Evolutionary conservation across 2,797 vertebrate genomes (phyloP), one percentile per base, ranked within the genome.

Genomic region (Apogon hyalosoma): DNA sequence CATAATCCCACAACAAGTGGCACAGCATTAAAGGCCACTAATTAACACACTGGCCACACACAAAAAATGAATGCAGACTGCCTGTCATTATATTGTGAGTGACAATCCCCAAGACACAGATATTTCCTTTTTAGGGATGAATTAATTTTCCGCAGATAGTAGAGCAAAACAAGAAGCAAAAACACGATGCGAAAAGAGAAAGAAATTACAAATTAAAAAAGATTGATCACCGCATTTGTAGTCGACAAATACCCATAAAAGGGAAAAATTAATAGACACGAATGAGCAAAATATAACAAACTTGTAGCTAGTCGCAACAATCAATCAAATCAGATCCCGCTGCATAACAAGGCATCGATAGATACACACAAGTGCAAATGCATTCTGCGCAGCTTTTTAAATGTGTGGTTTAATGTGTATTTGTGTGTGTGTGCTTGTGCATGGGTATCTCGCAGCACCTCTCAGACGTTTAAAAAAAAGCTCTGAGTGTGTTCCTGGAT

Each of bases 1-100:
- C 74, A 73, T 90, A 88, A 90, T 90, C 87, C 83, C 78, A 84
- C 87, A 90, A 92, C 89, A 90, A 90, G 85, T 90, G 84, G 84
- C 78, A 49, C 52, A 64, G 75, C 76, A 79, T 87, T 88, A 88
- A 87, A 88, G 84, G 87, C 82, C 86, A 79, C 82, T 90, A 89
- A 91, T 91, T 90, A 89, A 86, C 85, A 83, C 79, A 59, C 63
- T 58, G 82, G 70, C 83, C 83, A 82, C 84, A 80, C 73, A 75
- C 80, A 79, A 75, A 51, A 68, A 81, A 71, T 6, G 47, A 78
- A 79, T 24, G 13, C 2, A 49, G 69, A 69, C 51, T 65, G 68
- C 78, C 77, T 79, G 76, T 84, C 84, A 79, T 82, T 79, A 63
- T 69, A 36, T 63, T 45, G 56, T 68, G 79, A 87, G 59, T 63